Evolutionary conservation across 1,140 invertebrate genomes (phyloP).

Genomic region (Streblospio benedicti): DNA sequence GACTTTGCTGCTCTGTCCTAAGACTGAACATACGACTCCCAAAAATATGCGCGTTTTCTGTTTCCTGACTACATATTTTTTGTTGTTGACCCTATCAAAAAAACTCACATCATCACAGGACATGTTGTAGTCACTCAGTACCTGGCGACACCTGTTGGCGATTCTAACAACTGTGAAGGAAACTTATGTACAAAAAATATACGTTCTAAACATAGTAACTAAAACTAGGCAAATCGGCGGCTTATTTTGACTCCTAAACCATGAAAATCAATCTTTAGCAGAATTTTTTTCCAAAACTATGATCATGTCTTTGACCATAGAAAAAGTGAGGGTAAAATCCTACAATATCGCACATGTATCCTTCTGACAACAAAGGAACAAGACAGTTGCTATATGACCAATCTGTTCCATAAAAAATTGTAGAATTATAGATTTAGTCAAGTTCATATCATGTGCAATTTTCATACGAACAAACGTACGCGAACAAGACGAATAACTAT

Average conservation of each 20-base stretch:
- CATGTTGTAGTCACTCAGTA: conserved; percentile 93
- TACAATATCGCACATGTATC: no score
- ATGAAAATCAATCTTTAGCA: not conserved
- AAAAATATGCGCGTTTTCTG: no score
- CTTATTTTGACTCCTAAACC: no score
- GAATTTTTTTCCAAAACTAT: not conserved
- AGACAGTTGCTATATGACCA: not conserved
- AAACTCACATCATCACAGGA: conserved; percentile 92
- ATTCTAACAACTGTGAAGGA: conserved; percentile 50
- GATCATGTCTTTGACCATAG: not conserved
- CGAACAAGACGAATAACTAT: not conserved
- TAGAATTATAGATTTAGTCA: not conserved
- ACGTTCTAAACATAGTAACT: not conserved
- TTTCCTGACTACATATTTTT: no score
- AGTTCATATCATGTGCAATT: no score
- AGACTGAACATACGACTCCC: no score
- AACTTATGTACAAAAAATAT: not conserved
- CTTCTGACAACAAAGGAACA: not conserved
- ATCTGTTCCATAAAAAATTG: not conserved
- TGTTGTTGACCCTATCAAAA: no score
- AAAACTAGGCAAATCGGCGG: no score
- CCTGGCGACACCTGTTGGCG: conserved; percentile 74
- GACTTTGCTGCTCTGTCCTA: no score
- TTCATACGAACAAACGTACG: no score
- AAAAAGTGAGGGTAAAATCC: not conserved